phyloP scores from a whole-genome alignment of 2,113 vertebrate genomes.

The Leuciscus idus region DNA sequence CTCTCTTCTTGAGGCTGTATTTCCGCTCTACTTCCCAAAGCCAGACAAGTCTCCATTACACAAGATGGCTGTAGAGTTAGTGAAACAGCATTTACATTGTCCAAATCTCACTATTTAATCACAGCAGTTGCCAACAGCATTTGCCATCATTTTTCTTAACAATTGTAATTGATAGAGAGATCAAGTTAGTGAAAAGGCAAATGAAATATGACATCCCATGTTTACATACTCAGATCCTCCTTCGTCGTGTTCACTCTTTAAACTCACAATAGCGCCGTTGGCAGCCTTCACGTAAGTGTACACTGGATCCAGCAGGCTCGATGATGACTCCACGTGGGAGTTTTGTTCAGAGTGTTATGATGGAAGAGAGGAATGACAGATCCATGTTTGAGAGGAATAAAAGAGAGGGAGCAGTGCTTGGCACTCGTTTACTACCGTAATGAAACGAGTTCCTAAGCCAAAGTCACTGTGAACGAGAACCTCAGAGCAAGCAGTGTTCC shows the following conservation, averaged over 20 bases:
- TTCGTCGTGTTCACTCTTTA: not conserved
- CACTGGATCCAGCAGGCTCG: not conserved
- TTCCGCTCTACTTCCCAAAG: constrained; percentile 18
- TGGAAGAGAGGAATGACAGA: not conserved
- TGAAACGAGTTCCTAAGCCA: constrained; percentile 10
- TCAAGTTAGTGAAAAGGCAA: constrained; percentile 18
- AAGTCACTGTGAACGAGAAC: constrained; percentile 33
- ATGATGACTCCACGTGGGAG: constrained; percentile 33
- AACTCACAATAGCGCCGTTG: constrained; percentile 29
- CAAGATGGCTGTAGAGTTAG: not conserved
- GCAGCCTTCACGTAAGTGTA: constrained; percentile 13
- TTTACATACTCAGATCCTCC: constrained; percentile 11
- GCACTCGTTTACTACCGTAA: constrained; percentile 27
- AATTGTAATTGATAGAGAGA: constrained; percentile 26
- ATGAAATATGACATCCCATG: not conserved
- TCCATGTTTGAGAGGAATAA: not conserved
- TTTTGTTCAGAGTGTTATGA: constrained; percentile 15
- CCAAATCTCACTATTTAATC: not conserved
- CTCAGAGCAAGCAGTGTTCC: constrained; percentile 52
- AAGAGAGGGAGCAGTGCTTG: constrained; percentile 5
- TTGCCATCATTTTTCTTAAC: not conserved
- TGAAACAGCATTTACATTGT: not conserved
- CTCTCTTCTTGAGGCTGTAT: not conserved
- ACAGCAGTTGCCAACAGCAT: not conserved
- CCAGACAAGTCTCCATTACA: not conserved